These are phyloP conservation scores for Labrus mixtus DNA, from an alignment of 2,113 vertebrate genomes.

Conservation along the genomic window DNA sequence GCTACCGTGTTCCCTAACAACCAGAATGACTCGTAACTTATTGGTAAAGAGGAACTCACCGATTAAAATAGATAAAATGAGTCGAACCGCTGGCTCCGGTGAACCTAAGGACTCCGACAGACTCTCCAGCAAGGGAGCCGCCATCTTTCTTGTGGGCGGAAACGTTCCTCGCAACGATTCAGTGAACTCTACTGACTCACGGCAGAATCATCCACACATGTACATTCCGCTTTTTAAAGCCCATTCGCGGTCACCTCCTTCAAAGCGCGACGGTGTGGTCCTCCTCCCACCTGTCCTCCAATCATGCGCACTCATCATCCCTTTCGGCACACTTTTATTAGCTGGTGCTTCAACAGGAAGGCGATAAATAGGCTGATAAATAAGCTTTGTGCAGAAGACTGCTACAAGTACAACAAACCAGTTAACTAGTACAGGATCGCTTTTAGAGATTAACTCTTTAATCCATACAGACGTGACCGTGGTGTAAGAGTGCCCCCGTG, in stretches of 20 bases:
- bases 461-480: no score
- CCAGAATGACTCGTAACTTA: not conserved
- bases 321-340: not conserved
- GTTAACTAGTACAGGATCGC: no score
- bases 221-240: constrained; percentile 19
- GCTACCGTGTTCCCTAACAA: not conserved
- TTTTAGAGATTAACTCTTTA: not conserved
- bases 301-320: not conserved
- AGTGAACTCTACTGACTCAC: constrained; percentile 44
- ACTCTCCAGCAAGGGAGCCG: constrained; percentile 85
- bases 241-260: constrained; percentile 2
- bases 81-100: constrained; percentile 91
- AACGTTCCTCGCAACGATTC: constrained; percentile 71
- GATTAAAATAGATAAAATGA: constrained; percentile 91
- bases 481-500: constrained; percentile 26
- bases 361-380: not conserved
- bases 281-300: constrained; percentile 20
- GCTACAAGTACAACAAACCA: not conserved
- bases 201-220: not conserved
- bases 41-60: constrained; percentile 82
- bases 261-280: not conserved
- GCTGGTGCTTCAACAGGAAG: not conserved
- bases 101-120: constrained; percentile 89
- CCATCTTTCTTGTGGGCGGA: constrained; percentile 87
- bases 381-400: not conserved